These are phyloP conservation scores for Theocolax elegans DNA, from an alignment of 1,140 invertebrate species.

Conservation along the genomic window DNA sequence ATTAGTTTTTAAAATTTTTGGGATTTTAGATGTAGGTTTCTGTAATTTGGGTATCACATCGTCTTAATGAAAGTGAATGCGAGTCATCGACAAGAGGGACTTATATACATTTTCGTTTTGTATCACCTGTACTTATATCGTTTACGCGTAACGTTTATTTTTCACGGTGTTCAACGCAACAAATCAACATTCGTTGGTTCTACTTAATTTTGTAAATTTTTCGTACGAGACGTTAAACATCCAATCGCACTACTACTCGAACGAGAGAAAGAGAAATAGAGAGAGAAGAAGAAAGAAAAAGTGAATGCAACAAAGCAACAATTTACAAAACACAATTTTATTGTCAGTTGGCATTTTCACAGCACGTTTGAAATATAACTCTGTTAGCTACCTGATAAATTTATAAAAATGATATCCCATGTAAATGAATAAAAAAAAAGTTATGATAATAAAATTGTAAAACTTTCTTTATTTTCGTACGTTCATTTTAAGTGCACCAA, in stretches of 20 bases:
- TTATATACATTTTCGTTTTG: background rate
- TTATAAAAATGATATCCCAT: constrained; percentile 33
- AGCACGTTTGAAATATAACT: constrained; percentile 31
- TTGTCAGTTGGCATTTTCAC: constrained; percentile 37
- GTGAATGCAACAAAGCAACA: too few relatives aligned
- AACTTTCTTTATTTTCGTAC: background rate
- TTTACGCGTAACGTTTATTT: background rate
- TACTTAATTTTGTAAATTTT: background rate
- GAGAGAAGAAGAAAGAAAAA: too few relatives aligned
- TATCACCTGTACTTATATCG: background rate
- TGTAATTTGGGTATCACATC: too few relatives aligned
- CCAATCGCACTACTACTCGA: background rate
- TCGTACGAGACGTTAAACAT: too few relatives aligned
- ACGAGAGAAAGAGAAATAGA: background rate
- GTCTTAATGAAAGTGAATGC: constrained; percentile 4
- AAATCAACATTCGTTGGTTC: background rate
- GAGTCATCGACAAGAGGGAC: constrained; percentile 10
- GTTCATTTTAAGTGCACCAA: too few relatives aligned
- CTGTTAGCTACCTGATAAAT: constrained; percentile 38
- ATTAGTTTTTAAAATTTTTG: too few relatives aligned
- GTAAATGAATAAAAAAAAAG: constrained; percentile 41
- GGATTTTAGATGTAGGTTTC: too few relatives aligned
- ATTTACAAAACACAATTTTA: constrained; percentile 3
- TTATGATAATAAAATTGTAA: constrained; percentile 35
- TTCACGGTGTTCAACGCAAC: too few relatives aligned